Base-by-base conservation (phyloP, 2,888 invertebrate genomes). In the Strigamia transsilvanica region DNA sequence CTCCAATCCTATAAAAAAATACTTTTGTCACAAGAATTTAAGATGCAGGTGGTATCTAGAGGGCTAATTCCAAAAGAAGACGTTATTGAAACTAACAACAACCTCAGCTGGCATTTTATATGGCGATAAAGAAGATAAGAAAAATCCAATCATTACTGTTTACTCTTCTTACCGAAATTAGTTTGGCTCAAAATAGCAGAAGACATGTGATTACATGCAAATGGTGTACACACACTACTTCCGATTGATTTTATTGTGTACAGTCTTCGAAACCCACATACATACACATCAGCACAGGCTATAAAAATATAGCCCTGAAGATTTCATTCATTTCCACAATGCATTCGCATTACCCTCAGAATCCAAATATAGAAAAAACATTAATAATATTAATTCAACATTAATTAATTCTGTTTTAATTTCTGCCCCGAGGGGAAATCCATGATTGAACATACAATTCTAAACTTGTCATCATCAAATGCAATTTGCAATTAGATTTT, bases 111-210 rank as follows among this genome's bases (percentile, higher is more conserved):
- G 13, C 73, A 73, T 15, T 73, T 73, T 73, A 73, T 73, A 73
- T 12, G 73, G 27, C 27, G 73, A 73, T 73, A 32, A 27, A 73
- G 32, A 73, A 73, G 73, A 73, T 27, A 73, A 73, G 10, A 73
- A 32, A 73, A 73, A 73, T 27, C 32, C 73, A 73, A 73, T 73
- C 73, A 73, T 73, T 73, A 73, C 73, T 73, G 73, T 73, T 73
- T 27, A 73, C 27, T n/a, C 73, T 66, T 66, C 61, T 27, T 73
- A 27, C 73, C n/a, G 27, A 32, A 73, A 32, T 23, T 73, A 27
- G 73, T 73, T 27, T 73, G 73, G 32, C 23, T 23, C 32, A 73
- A 73, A 27, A 73, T 27, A 27, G 27, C 32, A 32, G 66, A 12
- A 66, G 27, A 73, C n/a, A n/a, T 73, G 73, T 73, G 23, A 73